These are phyloP conservation scores for Empidonax alnorum DNA, from an alignment of 2,113 vertebrate species.

Conservation along the genomic window DNA sequence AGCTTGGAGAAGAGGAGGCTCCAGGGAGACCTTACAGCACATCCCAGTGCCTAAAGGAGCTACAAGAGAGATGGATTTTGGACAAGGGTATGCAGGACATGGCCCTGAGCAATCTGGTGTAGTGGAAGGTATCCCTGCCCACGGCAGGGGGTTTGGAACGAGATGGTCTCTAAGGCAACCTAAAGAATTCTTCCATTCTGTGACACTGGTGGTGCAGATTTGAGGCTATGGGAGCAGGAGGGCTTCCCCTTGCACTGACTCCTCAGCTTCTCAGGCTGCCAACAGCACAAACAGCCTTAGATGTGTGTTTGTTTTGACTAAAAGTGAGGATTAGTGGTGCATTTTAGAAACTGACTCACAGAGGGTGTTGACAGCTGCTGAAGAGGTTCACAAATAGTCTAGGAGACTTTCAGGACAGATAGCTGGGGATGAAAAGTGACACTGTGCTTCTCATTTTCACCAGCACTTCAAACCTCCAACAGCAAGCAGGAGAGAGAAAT, in stretches of 20 bases:
- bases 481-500: not conserved
- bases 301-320: rapidly evolving
- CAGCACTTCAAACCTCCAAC: not conserved
- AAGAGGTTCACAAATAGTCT: not conserved
- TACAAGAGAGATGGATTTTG: not conserved
- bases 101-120: not conserved
- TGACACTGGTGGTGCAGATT: not conserved
- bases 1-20: not conserved
- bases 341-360: not conserved
- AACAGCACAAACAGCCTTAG: not conserved
- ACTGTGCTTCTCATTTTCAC: not conserved
- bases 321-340: not conserved
- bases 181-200: not conserved
- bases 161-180: not conserved
- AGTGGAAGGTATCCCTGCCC: not conserved
- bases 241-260: rapidly evolving
- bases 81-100: not conserved
- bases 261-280: not conserved
- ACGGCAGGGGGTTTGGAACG: not conserved
- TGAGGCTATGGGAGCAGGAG: not conserved
- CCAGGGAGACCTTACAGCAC: not conserved
- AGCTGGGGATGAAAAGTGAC: not conserved
- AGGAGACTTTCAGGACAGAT: not conserved
- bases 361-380: not conserved
- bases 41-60: not conserved